A percentile compares a stretch with the other conserved stretches of the same genome.
Evolutionary conservation across 2,797 vertebrate genomes (phyloP).

Genomic region (Channallabes apus): DNA sequence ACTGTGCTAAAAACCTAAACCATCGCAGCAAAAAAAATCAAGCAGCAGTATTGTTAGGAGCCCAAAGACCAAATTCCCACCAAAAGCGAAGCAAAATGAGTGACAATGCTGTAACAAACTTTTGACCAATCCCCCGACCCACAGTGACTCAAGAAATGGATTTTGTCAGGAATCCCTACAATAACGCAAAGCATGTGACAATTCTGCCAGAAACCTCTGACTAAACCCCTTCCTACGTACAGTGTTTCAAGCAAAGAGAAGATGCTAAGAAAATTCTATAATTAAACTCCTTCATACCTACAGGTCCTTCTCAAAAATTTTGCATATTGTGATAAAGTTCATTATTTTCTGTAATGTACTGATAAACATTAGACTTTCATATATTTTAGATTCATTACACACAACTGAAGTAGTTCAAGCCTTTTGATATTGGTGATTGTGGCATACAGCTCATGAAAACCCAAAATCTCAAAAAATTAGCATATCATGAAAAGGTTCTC

Average conservation of each 20-base stretch:
- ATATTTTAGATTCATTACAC: no score
- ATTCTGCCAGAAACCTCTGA: no score
- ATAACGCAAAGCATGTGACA: no score
- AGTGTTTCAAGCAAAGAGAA: background rate
- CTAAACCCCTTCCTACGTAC: background rate
- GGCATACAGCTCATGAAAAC: no score
- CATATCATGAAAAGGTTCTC: no score
- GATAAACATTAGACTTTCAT: no score
- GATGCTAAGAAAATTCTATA: background rate
- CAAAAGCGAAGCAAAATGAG: background rate
- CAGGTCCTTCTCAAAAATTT: no score
- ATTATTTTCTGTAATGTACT: no score
- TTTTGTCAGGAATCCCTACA: background rate
- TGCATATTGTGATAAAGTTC: no score
- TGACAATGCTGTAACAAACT: background rate
- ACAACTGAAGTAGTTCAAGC: no score
- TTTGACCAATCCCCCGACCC: background rate
- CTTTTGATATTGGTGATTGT: no score
- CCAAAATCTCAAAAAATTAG: no score
- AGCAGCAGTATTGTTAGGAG: background rate
- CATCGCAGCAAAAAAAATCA: background rate
- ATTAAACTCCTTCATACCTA: background rate
- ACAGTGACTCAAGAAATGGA: background rate
- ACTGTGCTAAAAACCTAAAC: background rate
- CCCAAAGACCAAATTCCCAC: background rate